Percentiles rank a stretch among this genome's conserved stretches.
phyloP scores from a whole-genome alignment of 1,140 invertebrate genomes.

The Nebria ingens region DNA sequence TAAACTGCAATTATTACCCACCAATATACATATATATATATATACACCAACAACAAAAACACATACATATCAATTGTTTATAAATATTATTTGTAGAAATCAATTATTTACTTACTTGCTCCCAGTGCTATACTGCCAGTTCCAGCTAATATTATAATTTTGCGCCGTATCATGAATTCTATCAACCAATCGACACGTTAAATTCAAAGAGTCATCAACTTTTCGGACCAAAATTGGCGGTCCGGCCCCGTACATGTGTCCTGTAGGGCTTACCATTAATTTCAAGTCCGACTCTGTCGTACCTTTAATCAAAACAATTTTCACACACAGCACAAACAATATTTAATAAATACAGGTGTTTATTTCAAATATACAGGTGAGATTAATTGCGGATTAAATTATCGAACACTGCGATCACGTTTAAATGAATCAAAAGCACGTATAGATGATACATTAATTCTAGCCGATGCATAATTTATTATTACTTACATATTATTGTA shows the following conservation, averaged over 20 bases:
- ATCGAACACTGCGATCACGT: background rate
- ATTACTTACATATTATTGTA: constrained; percentile 4
- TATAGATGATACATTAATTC: background rate
- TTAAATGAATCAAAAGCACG: background rate
- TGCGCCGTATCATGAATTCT: background rate
- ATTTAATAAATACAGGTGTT: background rate
- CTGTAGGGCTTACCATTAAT: background rate
- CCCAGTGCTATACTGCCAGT: background rate
- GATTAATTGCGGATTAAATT: too few relatives aligned
- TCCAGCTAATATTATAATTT: constrained; percentile 3
- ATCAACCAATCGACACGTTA: background rate
- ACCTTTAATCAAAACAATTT: background rate
- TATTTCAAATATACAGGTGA: too few relatives aligned
- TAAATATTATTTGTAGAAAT: too few relatives aligned
- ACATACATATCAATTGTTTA: too few relatives aligned
- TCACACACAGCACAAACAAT: background rate
- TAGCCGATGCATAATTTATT: background rate
- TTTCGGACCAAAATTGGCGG: background rate
- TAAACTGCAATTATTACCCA: too few relatives aligned
- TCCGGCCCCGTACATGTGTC: background rate
- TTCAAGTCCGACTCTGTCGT: background rate
- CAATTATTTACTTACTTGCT: background rate
- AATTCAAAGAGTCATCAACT: background rate
- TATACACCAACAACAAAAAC: too few relatives aligned
- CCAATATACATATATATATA: too few relatives aligned